Conservation (phyloP, 2,797 vertebrate species). For the Enteromius treurensis region DNA sequence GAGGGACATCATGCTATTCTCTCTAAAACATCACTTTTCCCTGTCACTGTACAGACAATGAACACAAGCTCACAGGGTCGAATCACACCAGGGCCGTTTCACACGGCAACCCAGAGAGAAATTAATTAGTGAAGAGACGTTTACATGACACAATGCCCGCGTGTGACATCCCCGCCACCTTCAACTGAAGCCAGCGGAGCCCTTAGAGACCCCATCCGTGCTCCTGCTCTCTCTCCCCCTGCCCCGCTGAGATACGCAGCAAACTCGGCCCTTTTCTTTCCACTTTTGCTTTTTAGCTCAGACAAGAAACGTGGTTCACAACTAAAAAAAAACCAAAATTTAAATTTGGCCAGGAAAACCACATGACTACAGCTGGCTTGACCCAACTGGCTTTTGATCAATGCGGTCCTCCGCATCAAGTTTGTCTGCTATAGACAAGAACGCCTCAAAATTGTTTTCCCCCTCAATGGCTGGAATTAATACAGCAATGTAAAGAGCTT, state of each 20-base stretch:
- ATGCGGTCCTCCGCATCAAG: conserved; percentile 28
- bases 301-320: conserved; percentile 66
- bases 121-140: conserved; percentile 71
- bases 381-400: conserved; percentile 62
- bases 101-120: conserved; percentile 76
- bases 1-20: conserved; percentile 30
- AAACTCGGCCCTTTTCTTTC: conserved; percentile 27
- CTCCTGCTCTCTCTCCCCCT: not conserved
- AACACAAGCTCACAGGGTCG: conserved; percentile 54
- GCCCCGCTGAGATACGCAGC: conserved; percentile 3
- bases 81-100: conserved; percentile 72
- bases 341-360: conserved; percentile 77
- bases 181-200: conserved; percentile 63
- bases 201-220: conserved; percentile 44
- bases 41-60: conserved; percentile 34
- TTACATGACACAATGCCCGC: conserved; percentile 53
- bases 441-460: conserved; percentile 40
- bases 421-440: conserved; percentile 50
- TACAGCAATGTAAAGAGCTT: conserved; percentile 72
- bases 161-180: conserved; percentile 67
- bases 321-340: conserved; percentile 70
- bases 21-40: conserved; percentile 42
- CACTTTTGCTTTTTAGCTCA: conserved; percentile 32
- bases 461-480: conserved; percentile 74
- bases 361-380: conserved; percentile 50